A percentile compares a stretch with the other conserved stretches of the same genome.
Evolutionary conservation across 2,797 vertebrate genomes (phyloP).

Genomic region (Sebastes hubbsi): DNA sequence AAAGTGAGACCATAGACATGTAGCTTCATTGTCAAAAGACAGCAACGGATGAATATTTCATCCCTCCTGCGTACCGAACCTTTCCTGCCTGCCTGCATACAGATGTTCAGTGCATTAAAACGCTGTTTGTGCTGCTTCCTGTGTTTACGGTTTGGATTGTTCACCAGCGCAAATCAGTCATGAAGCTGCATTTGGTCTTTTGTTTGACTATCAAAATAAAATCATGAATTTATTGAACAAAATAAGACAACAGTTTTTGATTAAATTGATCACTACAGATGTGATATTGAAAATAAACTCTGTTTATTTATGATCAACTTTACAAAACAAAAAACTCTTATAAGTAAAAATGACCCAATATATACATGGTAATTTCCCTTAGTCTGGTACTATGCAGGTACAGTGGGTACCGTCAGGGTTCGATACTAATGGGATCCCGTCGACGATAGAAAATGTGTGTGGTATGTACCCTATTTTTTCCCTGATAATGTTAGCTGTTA

Average conservation of each 20-base stretch:
- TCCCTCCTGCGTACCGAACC: constrained; percentile 42
- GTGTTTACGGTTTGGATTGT: neutral
- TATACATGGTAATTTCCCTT: neutral
- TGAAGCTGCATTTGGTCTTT: neutral
- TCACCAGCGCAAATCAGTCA: neutral
- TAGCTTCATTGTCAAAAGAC: constrained; percentile 76
- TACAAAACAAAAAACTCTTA: neutral
- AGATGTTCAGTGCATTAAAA: constrained; percentile 68
- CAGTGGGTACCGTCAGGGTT: too few relatives aligned
- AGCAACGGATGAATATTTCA: constrained; percentile 80
- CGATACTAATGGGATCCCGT: too few relatives aligned
- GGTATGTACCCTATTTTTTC: too few relatives aligned
- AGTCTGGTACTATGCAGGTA: too few relatives aligned
- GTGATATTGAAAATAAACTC: neutral
- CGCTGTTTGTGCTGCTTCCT: constrained; percentile 1
- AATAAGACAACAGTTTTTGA: neutral
- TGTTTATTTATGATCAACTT: neutral
- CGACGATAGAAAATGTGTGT: too few relatives aligned
- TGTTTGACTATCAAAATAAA: neutral
- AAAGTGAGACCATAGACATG: constrained; percentile 77
- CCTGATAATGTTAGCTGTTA: too few relatives aligned
- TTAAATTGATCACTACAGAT: neutral
- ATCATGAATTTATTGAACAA: neutral
- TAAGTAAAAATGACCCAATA: too few relatives aligned
- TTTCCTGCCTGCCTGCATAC: constrained; percentile 64